Evolutionary conservation across 2,113 vertebrate genomes (phyloP), one percentile per base, ranked within the genome.

Genomic region (Phycodurus eques): DNA sequence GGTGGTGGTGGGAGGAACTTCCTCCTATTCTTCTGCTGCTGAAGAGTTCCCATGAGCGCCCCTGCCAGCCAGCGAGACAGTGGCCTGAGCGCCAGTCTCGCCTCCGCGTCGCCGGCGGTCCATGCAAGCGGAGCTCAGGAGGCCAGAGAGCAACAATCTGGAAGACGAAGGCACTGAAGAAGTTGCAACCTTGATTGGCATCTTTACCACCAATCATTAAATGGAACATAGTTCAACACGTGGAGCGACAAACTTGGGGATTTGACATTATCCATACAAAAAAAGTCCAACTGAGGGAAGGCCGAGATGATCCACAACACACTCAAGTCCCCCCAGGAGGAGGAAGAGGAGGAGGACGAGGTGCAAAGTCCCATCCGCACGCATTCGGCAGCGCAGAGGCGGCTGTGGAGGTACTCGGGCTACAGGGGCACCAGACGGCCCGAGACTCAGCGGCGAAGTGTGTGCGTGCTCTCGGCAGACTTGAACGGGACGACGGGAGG

Each of bases 21-120:
- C 96, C 96, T 97, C 93, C 94, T 88, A 98, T 98, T 98, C 96
- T 98, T 97, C 91, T 95, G 80, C 91, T 64, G 73, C 87, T 92
- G 90, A 93, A 90, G 93, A 93, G 95, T 97, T 97, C 95, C 94
- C 95, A 96, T 93, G 95, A 94, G 94, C 91, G 89, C 92, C 92
- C 91, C 92, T 94, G 95, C 95, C 94, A 95, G 94, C 90, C 90
- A 86, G 89, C 92, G 91, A 89, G 91, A 92, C 93, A 89, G 91
- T 88, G 90, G 93, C 87, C 93, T 82, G 91, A 91, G 92, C 89
- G 56, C 79, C 83, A 89, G 89, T 91, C 85, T 91, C 84, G 86
- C 77, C 88, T 86, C 31, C 56, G 67, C 68, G 83, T 86, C 86
- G 87, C 88, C 85, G 73, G 67, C 61, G 12, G 22, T 15, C 19